A percentile compares a stretch with the other conserved stretches of the same genome.
These are phyloP conservation scores for Macaca mulatta DNA, from an alignment of 2,113 vertebrate genomes.

Conservation along the genomic window DNA sequence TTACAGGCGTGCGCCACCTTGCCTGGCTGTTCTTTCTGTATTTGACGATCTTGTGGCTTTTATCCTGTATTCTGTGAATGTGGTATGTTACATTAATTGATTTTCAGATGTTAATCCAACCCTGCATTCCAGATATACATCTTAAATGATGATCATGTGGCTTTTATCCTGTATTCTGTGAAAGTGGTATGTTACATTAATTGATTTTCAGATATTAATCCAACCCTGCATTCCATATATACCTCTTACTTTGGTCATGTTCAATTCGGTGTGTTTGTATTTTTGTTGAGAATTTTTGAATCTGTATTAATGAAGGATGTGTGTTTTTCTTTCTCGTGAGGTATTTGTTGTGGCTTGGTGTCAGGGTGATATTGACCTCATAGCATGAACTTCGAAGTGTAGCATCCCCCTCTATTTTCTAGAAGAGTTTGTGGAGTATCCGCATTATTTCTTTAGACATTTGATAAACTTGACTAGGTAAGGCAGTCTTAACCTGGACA, in stretches of 20 bases:
- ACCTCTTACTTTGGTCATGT: background rate
- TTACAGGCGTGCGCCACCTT: too few relatives aligned
- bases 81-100: background rate
- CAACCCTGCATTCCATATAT: background rate
- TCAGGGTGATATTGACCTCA: background rate
- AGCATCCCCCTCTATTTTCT: background rate
- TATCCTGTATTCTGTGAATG: background rate
- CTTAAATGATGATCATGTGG: background rate
- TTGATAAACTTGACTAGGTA: background rate
- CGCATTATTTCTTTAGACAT: background rate
- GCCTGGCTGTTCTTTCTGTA: background rate
- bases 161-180: background rate
- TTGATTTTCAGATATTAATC: background rate
- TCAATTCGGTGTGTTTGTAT: background rate
- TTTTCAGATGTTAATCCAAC: background rate
- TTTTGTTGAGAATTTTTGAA: background rate
- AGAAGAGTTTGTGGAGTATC: background rate
- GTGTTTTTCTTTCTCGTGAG: background rate
- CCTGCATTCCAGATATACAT: background rate
- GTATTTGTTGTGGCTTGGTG: background rate
- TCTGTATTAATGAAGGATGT: background rate
- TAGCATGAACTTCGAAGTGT: background rate
- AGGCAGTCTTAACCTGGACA: background rate
- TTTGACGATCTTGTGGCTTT: background rate
- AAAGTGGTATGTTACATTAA: background rate